Evolutionary conservation across 2,113 vertebrate species (phyloP), one percentile per base, ranked within the genome.

Genomic region (Fulica atra): DNA sequence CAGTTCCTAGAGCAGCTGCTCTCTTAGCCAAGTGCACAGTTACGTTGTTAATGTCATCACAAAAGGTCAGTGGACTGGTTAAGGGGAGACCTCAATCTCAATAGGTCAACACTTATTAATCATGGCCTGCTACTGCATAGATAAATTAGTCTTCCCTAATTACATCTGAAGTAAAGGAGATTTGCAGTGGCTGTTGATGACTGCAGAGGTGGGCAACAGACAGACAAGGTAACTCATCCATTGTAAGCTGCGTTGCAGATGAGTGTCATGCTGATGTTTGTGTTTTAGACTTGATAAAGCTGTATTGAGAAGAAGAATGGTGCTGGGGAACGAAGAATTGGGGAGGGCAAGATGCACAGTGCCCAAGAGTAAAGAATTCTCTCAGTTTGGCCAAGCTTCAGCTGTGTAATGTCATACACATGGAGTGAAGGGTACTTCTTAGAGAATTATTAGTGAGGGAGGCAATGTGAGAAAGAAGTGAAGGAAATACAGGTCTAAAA

Each of bases 181-280:
- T 77, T 80, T 92, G 25, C 46, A 24, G 0, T 33, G 44, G 13
- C 82, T 60, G 31, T 73, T 69, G 25, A 38, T n/a, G 38, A 44
- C 8, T 40, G 42, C 48, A 69, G 28, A 57, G 65, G 53, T 84
- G 42, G 33, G 13, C 24, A n/a, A 21, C 6, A 57, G 21, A 19
- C n/a, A 51, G 46, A 19, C 35, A 59, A 53, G 15, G 9, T 51
- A 86, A 46, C 36, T 82, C 11, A 31, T n/a, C 16, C 11, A 11
- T 53, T 0, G 0, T 44, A 26, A 63, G 9, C 44, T 38, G 60
- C 2, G 1, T 31, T 65, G 48, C 19, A 70, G 44, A 20, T 0
- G 0, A 64, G 46, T 28, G 33, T 66, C 28, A 21, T 15, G 16
- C 38, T 71, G 24, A 51, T 0, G 0, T 11, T 66, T 59, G 3